Conservation (phyloP, 2,797 vertebrate genomes). For the Pogoniulus pusillus region DNA sequence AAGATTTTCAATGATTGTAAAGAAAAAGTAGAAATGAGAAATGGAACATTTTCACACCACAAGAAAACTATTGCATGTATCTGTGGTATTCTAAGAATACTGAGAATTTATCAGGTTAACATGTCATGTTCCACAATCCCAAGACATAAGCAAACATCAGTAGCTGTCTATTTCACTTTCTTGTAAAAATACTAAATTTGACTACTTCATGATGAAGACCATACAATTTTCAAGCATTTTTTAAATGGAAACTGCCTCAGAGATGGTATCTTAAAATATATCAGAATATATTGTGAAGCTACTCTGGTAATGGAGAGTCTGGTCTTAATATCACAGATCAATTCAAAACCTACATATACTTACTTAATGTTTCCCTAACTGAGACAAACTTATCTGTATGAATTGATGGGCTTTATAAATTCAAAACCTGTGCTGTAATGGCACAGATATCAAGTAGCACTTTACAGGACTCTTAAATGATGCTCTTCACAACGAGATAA, state of each 20-base stretch:
- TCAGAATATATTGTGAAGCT: background rate
- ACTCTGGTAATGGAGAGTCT: background rate
- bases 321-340: background rate
- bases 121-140: background rate
- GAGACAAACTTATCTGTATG: background rate
- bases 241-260: background rate
- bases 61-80: background rate
- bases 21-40: background rate
- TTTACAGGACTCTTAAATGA: background rate
- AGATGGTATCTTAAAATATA: background rate
- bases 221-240: background rate
- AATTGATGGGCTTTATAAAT: background rate
- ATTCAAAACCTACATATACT: background rate
- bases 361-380: background rate
- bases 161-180: background rate
- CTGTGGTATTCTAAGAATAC: background rate
- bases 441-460: fast-evolving
- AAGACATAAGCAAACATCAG: background rate
- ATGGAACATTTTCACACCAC: background rate
- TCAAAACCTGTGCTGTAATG: background rate
- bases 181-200: background rate
- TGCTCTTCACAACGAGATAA: background rate
- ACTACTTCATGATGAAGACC: background rate
- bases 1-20: background rate
- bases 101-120: background rate